phyloP scores from a whole-genome alignment of 2,113 vertebrate species.

The Carettochelys insculpta region DNA sequence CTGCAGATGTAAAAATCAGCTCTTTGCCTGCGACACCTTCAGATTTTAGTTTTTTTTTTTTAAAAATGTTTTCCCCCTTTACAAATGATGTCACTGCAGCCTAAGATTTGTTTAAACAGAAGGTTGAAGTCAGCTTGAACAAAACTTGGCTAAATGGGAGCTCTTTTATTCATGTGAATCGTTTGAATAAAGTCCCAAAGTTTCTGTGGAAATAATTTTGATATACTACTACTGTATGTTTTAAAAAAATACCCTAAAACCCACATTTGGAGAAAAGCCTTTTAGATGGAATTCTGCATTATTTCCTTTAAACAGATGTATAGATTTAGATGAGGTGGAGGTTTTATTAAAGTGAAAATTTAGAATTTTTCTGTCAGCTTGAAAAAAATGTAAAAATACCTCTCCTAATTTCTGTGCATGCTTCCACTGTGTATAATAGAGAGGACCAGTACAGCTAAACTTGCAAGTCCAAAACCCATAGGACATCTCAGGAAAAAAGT shows the following conservation, averaged over 20 bases:
- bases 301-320: not conserved
- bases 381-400: not conserved
- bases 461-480: not conserved
- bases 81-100: slow-evolving; percentile 66
- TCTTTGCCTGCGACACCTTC: slow-evolving; percentile 63
- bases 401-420: not conserved
- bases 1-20: slow-evolving; percentile 56
- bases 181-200: slow-evolving; percentile 64
- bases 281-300: slow-evolving; percentile 26
- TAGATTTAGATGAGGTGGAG: not conserved
- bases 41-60: slow-evolving; percentile 56
- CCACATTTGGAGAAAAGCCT: slow-evolving; percentile 24
- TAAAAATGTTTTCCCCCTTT: slow-evolving; percentile 54
- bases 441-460: not conserved
- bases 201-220: slow-evolving; percentile 63
- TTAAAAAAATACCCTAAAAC: slow-evolving; percentile 13
- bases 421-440: not conserved
- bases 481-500: not conserved
- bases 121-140: slow-evolving; percentile 69
- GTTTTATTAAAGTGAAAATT: slow-evolving; percentile 49
- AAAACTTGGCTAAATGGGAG: slow-evolving; percentile 60
- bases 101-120: slow-evolving; percentile 69
- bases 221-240: slow-evolving; percentile 9
- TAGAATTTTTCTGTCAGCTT: slow-evolving; percentile 20
- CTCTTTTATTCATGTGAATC: slow-evolving; percentile 62